Percentiles rank a stretch among this genome's conserved stretches.
Conservation (phyloP, 2,888 invertebrate genomes). For the Helobdella robusta region DNA sequence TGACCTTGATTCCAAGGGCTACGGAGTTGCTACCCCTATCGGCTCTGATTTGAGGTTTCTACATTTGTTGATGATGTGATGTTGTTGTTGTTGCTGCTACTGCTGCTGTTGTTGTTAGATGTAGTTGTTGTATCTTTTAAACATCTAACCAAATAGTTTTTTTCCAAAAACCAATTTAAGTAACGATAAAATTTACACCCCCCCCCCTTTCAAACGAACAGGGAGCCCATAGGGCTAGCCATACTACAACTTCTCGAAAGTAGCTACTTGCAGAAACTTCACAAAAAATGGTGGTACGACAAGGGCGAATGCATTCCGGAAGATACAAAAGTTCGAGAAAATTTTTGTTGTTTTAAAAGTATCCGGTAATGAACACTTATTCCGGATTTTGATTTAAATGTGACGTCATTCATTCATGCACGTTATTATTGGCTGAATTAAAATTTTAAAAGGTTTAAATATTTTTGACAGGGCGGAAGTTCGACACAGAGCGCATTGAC, state of each 20-base stretch:
- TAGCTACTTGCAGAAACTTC: conserved; percentile 78
- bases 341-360: no score
- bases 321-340: conserved; percentile 23
- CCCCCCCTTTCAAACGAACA: no score
- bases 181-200: no score
- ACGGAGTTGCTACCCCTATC: conserved; percentile 83
- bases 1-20: conserved; percentile 70
- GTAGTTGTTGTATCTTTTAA: no score
- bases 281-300: conserved; percentile 94
- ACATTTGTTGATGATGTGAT: not conserved
- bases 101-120: not conserved
- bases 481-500: conserved; percentile 60
- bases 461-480: conserved; percentile 51
- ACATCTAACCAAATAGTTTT: no score
- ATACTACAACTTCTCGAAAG: conserved; percentile 79
- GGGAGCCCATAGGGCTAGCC: conserved; percentile 83
- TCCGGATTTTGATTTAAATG: no score
- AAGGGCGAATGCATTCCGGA: conserved; percentile 52
- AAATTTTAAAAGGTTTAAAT: no score
- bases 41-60: conserved; percentile 76
- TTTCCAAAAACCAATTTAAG: no score
- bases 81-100: not conserved
- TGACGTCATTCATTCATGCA: no score
- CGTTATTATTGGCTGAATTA: no score
- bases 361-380: no score